Conservation (phyloP, 2,888 invertebrate genomes). For the Sphecodes monilicornis region DNA sequence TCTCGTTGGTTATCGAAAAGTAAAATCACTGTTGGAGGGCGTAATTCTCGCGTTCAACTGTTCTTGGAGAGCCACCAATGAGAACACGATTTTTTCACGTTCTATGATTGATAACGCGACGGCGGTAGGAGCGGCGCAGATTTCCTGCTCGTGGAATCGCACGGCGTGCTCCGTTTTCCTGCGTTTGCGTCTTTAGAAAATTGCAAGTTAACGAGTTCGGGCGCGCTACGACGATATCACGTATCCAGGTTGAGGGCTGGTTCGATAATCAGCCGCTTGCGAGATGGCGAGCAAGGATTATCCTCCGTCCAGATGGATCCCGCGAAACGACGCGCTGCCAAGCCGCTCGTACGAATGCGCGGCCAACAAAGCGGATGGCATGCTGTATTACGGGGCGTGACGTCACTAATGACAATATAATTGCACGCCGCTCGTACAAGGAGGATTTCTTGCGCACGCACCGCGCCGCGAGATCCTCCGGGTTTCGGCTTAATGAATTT, state of each 20-base stretch:
- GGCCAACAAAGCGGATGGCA: conserved; percentile 28
- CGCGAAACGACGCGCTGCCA: conserved; percentile 26
- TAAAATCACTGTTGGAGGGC: no score
- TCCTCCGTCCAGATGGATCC: conserved; percentile 42
- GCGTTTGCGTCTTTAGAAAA: conserved; percentile 19
- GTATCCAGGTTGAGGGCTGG: conserved; percentile 16
- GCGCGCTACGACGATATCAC: conserved; percentile 24
- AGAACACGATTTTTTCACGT: neutral
- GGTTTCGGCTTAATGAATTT: conserved; percentile 74
- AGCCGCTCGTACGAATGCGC: conserved; percentile 24
- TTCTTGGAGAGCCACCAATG: neutral
- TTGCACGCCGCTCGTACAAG: conserved; percentile 70
- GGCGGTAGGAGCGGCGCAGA: neutral
- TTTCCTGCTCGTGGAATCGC: conserved; percentile 8
- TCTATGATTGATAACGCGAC: neutral
- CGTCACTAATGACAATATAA: conserved; percentile 80
- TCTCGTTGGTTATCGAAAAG: neutral
- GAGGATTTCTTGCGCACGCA: conserved; percentile 65
- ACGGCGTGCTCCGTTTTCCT: neutral
- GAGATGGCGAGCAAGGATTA: conserved; percentile 32
- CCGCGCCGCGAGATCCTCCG: conserved; percentile 33
- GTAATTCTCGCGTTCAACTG: neutral
- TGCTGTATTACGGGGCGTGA: conserved; percentile 58
- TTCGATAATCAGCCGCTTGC: conserved; percentile 44
- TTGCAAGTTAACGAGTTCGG: conserved; percentile 45